Conservation (phyloP, 1,140 invertebrate species). For the Vanessa atalanta region DNA sequence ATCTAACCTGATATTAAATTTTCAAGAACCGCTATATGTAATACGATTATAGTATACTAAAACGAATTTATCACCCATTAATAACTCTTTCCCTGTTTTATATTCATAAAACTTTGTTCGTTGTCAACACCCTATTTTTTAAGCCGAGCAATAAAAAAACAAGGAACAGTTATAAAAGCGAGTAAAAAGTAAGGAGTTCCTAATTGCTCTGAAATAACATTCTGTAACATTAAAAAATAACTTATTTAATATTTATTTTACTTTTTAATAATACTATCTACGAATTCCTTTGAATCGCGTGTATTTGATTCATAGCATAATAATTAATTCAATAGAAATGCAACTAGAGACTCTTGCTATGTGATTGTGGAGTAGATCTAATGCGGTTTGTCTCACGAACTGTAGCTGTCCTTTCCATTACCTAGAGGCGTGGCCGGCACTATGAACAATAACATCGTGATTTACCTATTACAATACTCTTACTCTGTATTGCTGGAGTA, state of each 20-base stretch:
- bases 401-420: slow-evolving; percentile 16
- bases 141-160: neutral
- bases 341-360: neutral
- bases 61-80: neutral
- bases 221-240: neutral
- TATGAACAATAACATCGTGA: slow-evolving; percentile 29
- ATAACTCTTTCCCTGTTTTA: neutral
- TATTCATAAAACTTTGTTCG: neutral
- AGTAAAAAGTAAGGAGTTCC: neutral
- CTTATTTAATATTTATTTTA: neutral
- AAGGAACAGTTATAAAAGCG: neutral
- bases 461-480: slow-evolving; percentile 18
- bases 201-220: neutral
- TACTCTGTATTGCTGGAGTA: slow-evolving; percentile 10
- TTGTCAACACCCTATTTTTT: neutral
- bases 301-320: neutral
- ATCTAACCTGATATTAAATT: neutral
- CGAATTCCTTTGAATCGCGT: neutral
- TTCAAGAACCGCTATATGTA: neutral
- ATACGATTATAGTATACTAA: neutral
- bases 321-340: neutral
- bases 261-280: no score
- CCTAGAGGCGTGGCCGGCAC: slow-evolving; percentile 13
- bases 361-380: neutral
- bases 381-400: slow-evolving; percentile 25